phyloP scores from a whole-genome alignment of 2,888 invertebrate species.

The Onthophagus sagittarius region DNA sequence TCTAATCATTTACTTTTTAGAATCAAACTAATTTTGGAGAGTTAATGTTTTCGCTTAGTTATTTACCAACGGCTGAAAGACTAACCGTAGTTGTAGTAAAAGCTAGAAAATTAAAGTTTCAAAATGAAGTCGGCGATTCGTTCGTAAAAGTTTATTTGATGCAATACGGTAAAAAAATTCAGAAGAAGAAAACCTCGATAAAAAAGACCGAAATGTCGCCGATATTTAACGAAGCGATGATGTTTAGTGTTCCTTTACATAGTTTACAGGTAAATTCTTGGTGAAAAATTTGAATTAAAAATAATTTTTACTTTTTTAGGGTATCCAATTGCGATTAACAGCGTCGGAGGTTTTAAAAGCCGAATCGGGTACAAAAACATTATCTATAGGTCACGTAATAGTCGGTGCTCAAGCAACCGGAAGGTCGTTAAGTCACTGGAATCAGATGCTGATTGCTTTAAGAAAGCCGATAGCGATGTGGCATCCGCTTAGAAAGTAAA shows the following conservation, averaged over 20 bases:
- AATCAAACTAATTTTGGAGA: constrained; percentile 65
- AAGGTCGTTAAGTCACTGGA: constrained; percentile 73
- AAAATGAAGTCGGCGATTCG: constrained; percentile 59
- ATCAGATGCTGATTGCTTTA: constrained; percentile 76
- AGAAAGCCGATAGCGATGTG: constrained; percentile 82
- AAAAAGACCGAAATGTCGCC: constrained; percentile 71
- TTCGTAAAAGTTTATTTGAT: constrained; percentile 80
- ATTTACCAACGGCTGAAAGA: constrained; percentile 77
- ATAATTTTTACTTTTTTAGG: constrained; percentile 46
- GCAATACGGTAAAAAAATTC: constrained; percentile 75
- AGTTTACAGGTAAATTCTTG: constrained; percentile 56
- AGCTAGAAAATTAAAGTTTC: constrained; percentile 67
- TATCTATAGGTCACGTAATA: constrained; percentile 75
- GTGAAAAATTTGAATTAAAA: not conserved
- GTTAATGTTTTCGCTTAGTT: constrained; percentile 76
- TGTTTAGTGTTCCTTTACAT: constrained; percentile 74
- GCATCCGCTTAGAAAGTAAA: constrained; percentile 64
- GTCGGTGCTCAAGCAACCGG: constrained; percentile 71
- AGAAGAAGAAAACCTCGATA: constrained; percentile 75
- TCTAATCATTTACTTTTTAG: constrained; percentile 4
- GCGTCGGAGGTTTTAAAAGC: constrained; percentile 52
- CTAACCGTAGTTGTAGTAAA: constrained; percentile 74
- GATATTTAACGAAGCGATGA: constrained; percentile 81
- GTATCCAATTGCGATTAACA: constrained; percentile 70
- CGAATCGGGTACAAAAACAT: constrained; percentile 53